phyloP scores from a whole-genome alignment of 2,797 vertebrate species.

The Parauchenoglanis ngamensis region DNA sequence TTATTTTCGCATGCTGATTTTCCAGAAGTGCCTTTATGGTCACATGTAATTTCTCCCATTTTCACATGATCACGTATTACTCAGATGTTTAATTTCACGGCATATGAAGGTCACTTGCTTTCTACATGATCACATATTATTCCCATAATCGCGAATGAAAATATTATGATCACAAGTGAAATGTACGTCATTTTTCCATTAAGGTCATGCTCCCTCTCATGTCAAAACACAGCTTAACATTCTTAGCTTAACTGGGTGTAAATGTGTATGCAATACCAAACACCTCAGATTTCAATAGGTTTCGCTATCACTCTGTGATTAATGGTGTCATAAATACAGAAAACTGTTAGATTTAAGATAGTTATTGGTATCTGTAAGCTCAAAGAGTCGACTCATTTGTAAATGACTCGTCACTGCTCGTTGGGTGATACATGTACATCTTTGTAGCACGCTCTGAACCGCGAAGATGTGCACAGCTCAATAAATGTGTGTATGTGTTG shows the following conservation, averaged over 20 bases:
- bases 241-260: background rate
- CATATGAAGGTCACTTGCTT: background rate
- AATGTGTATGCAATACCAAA: background rate
- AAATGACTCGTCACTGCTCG: background rate
- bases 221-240: background rate
- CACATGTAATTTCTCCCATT: background rate
- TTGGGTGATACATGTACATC: background rate
- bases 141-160: background rate
- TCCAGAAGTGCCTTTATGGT: too few relatives aligned
- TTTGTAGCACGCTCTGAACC: background rate
- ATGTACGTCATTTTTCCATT: too few relatives aligned
- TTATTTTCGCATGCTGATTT: background rate
- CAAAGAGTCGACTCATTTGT: too few relatives aligned
- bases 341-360: background rate
- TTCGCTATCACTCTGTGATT: background rate
- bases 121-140: background rate
- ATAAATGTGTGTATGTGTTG: conserved; percentile 35
- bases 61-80: background rate
- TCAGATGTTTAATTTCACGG: background rate
- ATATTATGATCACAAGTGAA: background rate
- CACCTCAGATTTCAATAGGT: background rate
- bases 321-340: background rate
- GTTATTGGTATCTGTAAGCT: too few relatives aligned
- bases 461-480: conserved; percentile 2
- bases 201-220: background rate